phyloP scores from a whole-genome alignment of 2,888 invertebrate species.

The Byasa hedistus region DNA sequence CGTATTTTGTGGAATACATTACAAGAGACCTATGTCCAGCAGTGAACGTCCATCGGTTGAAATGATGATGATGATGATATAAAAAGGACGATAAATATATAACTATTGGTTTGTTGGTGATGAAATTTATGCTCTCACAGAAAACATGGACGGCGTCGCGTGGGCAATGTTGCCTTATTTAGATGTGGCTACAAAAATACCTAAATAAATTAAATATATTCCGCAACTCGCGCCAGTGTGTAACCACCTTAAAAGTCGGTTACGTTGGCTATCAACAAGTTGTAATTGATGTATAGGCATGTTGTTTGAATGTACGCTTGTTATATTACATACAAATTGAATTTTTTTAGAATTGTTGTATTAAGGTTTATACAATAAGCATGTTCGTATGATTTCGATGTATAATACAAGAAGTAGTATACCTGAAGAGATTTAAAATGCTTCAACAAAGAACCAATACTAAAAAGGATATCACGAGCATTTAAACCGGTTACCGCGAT shows the following conservation, averaged over 20 bases:
- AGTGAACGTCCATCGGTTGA: too few relatives aligned
- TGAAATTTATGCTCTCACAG: conserved; percentile 21
- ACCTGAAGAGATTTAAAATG: too few relatives aligned
- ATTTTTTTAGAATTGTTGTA: too few relatives aligned
- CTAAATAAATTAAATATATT: conserved; percentile 27
- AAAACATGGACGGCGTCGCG: conserved; percentile 30
- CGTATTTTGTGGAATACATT: too few relatives aligned
- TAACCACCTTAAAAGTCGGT: conserved; percentile 12
- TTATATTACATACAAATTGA: neutral
- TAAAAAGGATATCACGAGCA: neutral
- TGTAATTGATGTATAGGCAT: neutral
- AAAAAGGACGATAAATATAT: too few relatives aligned
- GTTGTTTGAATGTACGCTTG: neutral
- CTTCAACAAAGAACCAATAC: too few relatives aligned
- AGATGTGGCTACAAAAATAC: conserved; percentile 19
- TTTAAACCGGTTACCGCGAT: neutral
- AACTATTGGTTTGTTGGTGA: too few relatives aligned
- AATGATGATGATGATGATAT: too few relatives aligned
- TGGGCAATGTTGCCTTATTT: conserved; percentile 28
- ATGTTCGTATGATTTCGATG: too few relatives aligned
- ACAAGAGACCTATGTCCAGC: too few relatives aligned
- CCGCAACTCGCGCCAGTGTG: conserved; percentile 15
- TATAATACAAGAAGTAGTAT: too few relatives aligned
- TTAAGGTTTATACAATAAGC: too few relatives aligned
- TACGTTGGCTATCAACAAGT: conserved; percentile 9